Base-by-base conservation (phyloP, 2,113 vertebrate genomes). In the Engraulis encrasicolus region DNA sequence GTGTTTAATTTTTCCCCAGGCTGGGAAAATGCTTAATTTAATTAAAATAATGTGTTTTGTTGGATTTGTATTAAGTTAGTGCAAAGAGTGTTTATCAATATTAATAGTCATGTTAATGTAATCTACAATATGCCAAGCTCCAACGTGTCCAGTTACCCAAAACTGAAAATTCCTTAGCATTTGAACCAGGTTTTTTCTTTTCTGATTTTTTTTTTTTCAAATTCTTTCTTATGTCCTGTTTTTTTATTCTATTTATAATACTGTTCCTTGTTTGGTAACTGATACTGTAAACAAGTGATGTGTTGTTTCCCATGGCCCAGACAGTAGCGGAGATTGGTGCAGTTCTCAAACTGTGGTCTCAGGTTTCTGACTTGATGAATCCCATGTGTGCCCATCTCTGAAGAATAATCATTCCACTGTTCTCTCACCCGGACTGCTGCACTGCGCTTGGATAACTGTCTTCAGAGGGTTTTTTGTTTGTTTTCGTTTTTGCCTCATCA, bases 11-110 rank as follows among this genome's bases (percentile, higher is more conserved):
- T 74, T 74, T 74, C 66, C 66, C 66, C 66, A 36, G 66, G 66
- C 34, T 74, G 66, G 66, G 66, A 74, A 66, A 71, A 74, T 31
- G 23, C 14, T 36, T 74, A 74, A 74, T 74, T 74, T 74, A 74
- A 74, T 74, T 36, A 74, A n/a, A 58, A 58, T 34, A 74, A 34
- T 31, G 14, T 74, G 66, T 74, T 34, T 74, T 45, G 9, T 74
- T 74, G 66, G n/a, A 74, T 27, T 34, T 34, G 31, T 74, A 17
- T 74, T 74, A 74, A 74, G 27, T 74, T 34, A 74, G 66, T 45
- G 40, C 66, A 74, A 74, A 74, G 66, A 34, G 66, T 34, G 66
- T 74, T 23, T 74, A 11, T 74, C 31, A 34, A 74, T 74, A 74
- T 74, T 17, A 74, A 15, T 18, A 74, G 34, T 74, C 23, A 74